Evolutionary conservation across 1,140 invertebrate genomes (phyloP), one percentile per base, ranked within the genome.

Genomic region (Galleria mellonella): DNA sequence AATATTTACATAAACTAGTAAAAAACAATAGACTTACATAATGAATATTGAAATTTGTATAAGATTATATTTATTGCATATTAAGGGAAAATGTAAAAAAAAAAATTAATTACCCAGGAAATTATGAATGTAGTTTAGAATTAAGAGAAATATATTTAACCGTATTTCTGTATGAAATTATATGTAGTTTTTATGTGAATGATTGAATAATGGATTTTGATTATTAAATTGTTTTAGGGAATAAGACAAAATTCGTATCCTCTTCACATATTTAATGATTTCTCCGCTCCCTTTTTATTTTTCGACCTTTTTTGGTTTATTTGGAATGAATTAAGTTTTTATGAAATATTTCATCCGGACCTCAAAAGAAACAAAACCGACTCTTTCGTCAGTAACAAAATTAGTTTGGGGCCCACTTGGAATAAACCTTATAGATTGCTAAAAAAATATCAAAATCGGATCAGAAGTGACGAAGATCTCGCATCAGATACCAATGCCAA

Each of bases 131-230:
- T 82, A 82, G 77, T 71, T 62, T 77, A 77, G 72, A 59, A 57
- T 46, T 83, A 81, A 82, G 76, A 66, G 66, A 72, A 82, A 76
- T 84, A 82, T 84, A 84, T 82, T 81, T 84, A 84, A 84, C 65
- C 77, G 75, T 84, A 84, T 84, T 83, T 84, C 79, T 84, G 79
- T 84, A 84, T 84, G 75, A 84, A 79, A 84, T 84, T 84, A 84
- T 84, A 84, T 84, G 77, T 84, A 84, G 79, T 79, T 84, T 82
- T 82, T 82, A 84, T 84, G 79, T 79, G 73, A 66, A 79, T 73
- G 68, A 81, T 72, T 74, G 67, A 76, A 68, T 70, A 61, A 68
- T 82, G 70, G 69, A 73, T 82, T 75, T 84, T 84, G 69, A 78
- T 84, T 81, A 72, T 68, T 62, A 62, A 76, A 76, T 53, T 70